phyloP scores from a whole-genome alignment of 1,140 invertebrate species.

The Penaeus japonicus region DNA sequence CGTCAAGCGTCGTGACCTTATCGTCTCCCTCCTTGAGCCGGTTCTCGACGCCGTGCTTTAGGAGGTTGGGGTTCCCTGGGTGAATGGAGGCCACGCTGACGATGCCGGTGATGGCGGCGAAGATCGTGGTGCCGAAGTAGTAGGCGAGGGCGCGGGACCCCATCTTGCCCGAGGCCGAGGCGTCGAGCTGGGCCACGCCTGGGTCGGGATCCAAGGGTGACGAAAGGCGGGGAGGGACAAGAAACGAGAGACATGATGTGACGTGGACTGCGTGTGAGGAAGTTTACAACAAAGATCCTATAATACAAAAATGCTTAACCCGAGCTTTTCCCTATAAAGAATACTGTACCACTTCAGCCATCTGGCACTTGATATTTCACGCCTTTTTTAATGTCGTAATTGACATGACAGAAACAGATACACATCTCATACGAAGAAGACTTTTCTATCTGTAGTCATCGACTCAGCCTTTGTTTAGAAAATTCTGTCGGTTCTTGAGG shows the following conservation, averaged over 20 bases:
- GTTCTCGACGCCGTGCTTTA: neutral
- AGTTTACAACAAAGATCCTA: too few species aligned
- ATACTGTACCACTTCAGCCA: too few species aligned
- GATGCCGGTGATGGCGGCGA: conserved; percentile 28
- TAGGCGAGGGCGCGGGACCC: conserved; percentile 30
- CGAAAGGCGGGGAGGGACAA: neutral
- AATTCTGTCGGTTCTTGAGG: too few species aligned
- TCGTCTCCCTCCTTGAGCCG: neutral
- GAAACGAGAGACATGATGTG: neutral
- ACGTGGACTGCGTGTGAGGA: neutral
- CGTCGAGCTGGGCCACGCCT: conserved; percentile 47
- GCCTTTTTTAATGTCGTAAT: too few species aligned
- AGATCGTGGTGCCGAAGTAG: conserved; percentile 42
- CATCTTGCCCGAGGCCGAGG: conserved; percentile 40
- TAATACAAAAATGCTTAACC: too few species aligned
- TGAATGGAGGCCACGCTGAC: conserved; percentile 33
- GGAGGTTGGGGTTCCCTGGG: conserved; percentile 22
- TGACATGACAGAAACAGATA: too few species aligned
- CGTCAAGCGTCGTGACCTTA: conserved; percentile 34
- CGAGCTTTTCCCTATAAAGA: too few species aligned
- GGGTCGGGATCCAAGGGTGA: neutral
- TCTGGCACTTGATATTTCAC: too few species aligned
- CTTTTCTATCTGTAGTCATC: too few species aligned
- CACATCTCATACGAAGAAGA: too few species aligned
- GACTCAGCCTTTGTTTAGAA: too few species aligned